Evolutionary conservation across 2,888 invertebrate species (phyloP), one percentile per base, ranked within the genome.

Genomic region (Herminia tarsipennalis): DNA sequence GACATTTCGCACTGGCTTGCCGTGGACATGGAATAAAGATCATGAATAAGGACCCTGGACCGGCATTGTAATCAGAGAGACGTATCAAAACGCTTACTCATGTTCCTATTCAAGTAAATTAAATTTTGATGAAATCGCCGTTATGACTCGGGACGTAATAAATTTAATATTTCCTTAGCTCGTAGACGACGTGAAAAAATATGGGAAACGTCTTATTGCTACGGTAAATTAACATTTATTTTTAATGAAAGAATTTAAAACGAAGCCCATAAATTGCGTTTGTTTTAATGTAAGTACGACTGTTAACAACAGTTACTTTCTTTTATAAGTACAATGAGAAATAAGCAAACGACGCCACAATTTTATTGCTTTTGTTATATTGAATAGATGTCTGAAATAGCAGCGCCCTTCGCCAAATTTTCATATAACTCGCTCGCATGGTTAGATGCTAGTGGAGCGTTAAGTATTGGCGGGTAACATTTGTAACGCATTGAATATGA

Each of bases 81-180:
- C 6, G 38, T 48, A 57, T 55, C 47, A 66, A 58, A 53, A 52
- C 43, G 53, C 57, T 54, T 35, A 48, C 52, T 68, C 58, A 56
- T 55, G 61, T 70, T 63, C 40, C 58, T 52, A 63, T 70, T 67
- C 62, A 41, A 69, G 63, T 59, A 75, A 73, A 73, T 73, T 66
- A 63, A 75, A 67, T 73, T 69, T 66, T 69, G 66, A 73, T 71
- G 70, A 65, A 74, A 68, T 70, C 61, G 61, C 56, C 53, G 68
- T 61, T 68, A 73, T 68, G 69, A 68, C 68, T 58, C 40, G 56
- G 50, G 56, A 63, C 58, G 57, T 55, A 60, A 71, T 68, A 58
- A 67, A 66, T 70, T 61, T 56, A 56, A 69, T 72, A 65, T 65
- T 68, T 70, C 59, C 62, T 47, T 44, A 30, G 55, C 52, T 56